Base-by-base conservation (phyloP, 2,888 invertebrate species). In the Melikaiella ostensackeni region DNA sequence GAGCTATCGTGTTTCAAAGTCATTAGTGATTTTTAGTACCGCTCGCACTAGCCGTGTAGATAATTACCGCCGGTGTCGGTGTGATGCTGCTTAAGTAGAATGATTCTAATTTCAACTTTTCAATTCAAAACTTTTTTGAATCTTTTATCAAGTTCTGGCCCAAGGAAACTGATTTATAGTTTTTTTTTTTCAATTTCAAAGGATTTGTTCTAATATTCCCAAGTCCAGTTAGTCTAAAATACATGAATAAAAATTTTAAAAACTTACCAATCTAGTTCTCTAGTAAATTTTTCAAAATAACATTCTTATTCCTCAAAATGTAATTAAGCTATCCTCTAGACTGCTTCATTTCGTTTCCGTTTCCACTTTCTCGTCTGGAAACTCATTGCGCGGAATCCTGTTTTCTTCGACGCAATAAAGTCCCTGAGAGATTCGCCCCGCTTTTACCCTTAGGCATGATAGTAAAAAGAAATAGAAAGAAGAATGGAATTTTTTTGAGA, bases 381-480 rank as follows among this genome's bases (percentile, higher is more conserved):
- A 66, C 42, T 66, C 70, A 30, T 70, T 70, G 70, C 70, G 50
- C 42, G 70, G 70, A 70, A 70, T 70, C 70, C 70, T 70, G 70
- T 70, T 70, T 46, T 66, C 66, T 66, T 33, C 70, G 64, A 38
- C 3, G 16, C 21, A 30, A 70, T 70, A 70, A 33, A 30, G 11
- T 55, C 70, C 70, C n/a, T 50, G 2, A 70, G 30, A 66, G 33
- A 46, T n/a, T 70, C 70, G 13, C n/a, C 30, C 70, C 24, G 70
- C 70, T 70, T 70, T 50, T 70, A 9, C 27, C 27, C 50, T 55
- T 33, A 21, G 50, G 33, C 70, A 70, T 27, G 30, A 70, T 33
- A 50, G 70, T 55, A 77, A 77, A 63, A 77, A 77, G 75, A 66
- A 74, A 27, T 70, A 63, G 62, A 59, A 33, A 73, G 74, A 77